Evolutionary conservation across 1,140 invertebrate genomes (phyloP).

Genomic region (Magallana ariakensis): DNA sequence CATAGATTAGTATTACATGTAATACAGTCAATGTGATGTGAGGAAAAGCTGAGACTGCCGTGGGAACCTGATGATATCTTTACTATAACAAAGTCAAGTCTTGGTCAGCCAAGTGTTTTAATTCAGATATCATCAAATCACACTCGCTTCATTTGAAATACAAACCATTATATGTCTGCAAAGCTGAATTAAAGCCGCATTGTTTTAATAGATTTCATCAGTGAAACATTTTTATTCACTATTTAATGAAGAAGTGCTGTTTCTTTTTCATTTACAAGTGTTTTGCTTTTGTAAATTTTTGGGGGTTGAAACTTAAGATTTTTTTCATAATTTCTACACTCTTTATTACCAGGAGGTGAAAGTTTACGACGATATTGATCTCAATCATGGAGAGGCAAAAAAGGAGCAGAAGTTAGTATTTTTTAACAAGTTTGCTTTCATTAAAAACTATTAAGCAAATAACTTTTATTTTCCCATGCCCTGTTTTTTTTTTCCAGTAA

Average conservation of each 20-base stretch:
- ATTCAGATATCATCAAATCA: conserved; percentile 33
- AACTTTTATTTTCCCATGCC: not conserved
- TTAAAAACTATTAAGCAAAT: not conserved
- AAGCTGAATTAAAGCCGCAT: not conserved
- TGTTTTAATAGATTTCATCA: conserved; percentile 1
- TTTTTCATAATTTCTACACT: not conserved
- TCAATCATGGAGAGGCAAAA: not conserved
- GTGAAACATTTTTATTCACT: not conserved
- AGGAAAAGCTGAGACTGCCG: not conserved
- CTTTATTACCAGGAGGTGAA: conserved; percentile 43
- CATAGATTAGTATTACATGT: too few species aligned
- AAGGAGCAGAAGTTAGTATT: conserved; percentile 32
- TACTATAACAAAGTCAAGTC: not conserved
- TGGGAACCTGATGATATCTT: conserved; percentile 14
- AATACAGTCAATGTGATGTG: not conserved
- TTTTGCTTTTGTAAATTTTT: too few species aligned
- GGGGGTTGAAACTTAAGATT: not conserved
- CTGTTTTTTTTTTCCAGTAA: not conserved
- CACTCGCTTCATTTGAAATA: conserved; percentile 16
- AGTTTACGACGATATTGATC: conserved; percentile 42
- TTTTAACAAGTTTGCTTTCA: not conserved
- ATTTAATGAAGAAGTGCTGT: not conserved
- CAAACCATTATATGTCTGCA: not conserved
- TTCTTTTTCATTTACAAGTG: not conserved
- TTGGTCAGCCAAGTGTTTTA: conserved; percentile 33